Evolutionary conservation across 2,113 vertebrate genomes (phyloP), one percentile per base, ranked within the genome.

Genomic region (Microtus richardsoni): DNA sequence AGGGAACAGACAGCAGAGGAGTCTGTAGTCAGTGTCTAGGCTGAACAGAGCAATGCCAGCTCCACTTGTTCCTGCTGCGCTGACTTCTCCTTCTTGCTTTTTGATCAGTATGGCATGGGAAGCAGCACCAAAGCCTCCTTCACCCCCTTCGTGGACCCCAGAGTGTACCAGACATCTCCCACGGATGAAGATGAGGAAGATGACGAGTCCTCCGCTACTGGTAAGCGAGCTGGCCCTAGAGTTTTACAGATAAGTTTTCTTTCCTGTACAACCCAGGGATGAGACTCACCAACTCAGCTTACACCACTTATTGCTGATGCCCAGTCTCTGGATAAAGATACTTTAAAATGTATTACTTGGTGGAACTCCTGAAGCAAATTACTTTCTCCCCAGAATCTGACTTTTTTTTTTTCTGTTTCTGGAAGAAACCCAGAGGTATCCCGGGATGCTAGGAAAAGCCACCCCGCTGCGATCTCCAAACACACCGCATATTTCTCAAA

Each of bases 71-170:
- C 36, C 78, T 95, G 9, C 52, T 6, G 36, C 52, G 41, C 83
- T 39, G 58, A 70, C 44, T 78, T 47, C 17, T n/a, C 77, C 82
- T 60, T 96, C 92, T 96, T 97, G 12, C 94, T 97, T 94, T 7
- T 94, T 96, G 88, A 96, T 68, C 98, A 99, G 99, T 99, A 99
- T 13, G 99, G 99, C 62, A 98, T 99, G 98, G 99, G 99, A 92
- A 99, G 99, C 54, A 99, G 99, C 97, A 99, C 99, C 97, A 99
- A 99, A 98, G 98, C 99, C 75, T 99, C 99, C 96, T 99, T 99
- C 98, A 99, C 99, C 0, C 99, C 99, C 1, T 99, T 99, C 85
- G 99, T 99, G 93, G 99, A 99, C 96, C 99, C 99, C 33, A 99
- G 99, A 97, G 99, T 99, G 26, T 99, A 99, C 97, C 99, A 99